Percentiles rank a stretch among this genome's conserved stretches.
Conservation (phyloP, 2,113 vertebrate genomes). For the Grallaria varia region DNA sequence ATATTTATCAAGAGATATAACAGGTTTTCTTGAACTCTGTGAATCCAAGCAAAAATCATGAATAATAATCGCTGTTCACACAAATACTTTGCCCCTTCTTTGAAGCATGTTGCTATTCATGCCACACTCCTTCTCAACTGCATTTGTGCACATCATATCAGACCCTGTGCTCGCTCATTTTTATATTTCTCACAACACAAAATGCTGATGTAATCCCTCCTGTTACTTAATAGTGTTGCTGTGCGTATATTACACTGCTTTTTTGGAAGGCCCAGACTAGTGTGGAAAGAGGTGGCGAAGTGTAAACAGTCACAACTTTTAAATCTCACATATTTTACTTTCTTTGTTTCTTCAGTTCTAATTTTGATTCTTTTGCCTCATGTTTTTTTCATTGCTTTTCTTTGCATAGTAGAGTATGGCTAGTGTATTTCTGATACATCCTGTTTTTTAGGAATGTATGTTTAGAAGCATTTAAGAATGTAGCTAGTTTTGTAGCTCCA, state of each 20-base stretch:
- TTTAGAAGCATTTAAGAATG: not conserved
- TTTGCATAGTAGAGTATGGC: not conserved
- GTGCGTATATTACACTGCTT: not conserved
- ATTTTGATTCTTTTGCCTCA: not conserved
- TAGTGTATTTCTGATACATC: not conserved
- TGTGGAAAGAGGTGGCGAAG: not conserved
- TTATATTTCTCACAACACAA: not conserved
- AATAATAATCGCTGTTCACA: not conserved
- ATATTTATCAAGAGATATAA: not conserved
- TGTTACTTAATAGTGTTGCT: not conserved
- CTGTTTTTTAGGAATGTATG: not conserved
- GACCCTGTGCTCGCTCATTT: not conserved
- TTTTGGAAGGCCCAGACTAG: not conserved
- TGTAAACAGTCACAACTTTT: not conserved
- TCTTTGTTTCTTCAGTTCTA: not conserved
- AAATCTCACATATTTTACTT: not conserved
- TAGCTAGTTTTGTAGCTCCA: not conserved
- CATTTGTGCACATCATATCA: fast-evolving
- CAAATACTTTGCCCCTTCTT: not conserved
- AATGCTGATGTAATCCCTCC: not conserved
- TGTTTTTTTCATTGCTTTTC: not conserved
- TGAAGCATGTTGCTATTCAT: not conserved
- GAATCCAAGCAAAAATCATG: not conserved
- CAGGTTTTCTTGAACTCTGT: not conserved
- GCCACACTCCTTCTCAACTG: not conserved